Evolutionary conservation across 2,797 vertebrate species (phyloP).

Genomic region (Triplophysa bombifrons): DNA sequence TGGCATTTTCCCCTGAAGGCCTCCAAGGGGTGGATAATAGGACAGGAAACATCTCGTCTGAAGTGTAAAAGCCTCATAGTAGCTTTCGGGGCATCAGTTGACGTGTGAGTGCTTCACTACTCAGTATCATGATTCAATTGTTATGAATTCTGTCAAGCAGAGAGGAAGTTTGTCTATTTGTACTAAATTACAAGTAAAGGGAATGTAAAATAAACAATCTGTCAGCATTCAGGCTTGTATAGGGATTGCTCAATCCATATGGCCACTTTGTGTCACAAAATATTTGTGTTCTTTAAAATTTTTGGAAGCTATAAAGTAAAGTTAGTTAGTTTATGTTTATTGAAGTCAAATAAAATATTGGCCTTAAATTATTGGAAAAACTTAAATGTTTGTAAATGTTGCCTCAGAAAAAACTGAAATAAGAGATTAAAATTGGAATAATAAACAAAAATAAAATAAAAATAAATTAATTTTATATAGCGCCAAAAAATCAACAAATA

Average conservation of each 20-base stretch:
- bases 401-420: too few species aligned
- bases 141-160: slow-evolving; percentile 56
- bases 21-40: slow-evolving; percentile 40
- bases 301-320: too few species aligned
- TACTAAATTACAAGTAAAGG: slow-evolving; percentile 43
- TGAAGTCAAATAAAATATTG: too few species aligned
- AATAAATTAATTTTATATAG: too few species aligned
- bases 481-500: too few species aligned
- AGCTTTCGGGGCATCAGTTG: slow-evolving; percentile 26
- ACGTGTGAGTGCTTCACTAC: slow-evolving; percentile 48
- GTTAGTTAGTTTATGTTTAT: too few species aligned
- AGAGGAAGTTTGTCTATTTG: slow-evolving; percentile 47
- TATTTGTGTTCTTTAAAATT: not conserved
- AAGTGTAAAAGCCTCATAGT: slow-evolving; percentile 23
- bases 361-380: too few species aligned
- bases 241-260: slow-evolving; percentile 42
- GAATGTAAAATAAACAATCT: slow-evolving; percentile 56
- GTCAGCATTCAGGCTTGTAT: slow-evolving; percentile 52
- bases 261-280: slow-evolving; percentile 36
- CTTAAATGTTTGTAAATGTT: too few species aligned
- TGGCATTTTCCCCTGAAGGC: slow-evolving; percentile 10
- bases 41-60: slow-evolving; percentile 39
- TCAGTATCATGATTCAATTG: slow-evolving; percentile 67
- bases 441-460: too few species aligned
- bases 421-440: too few species aligned